A percentile compares a stretch with the other conserved stretches of the same genome.
phyloP scores from a whole-genome alignment of 2,797 vertebrate species.

The Geotrypetes seraphini region DNA sequence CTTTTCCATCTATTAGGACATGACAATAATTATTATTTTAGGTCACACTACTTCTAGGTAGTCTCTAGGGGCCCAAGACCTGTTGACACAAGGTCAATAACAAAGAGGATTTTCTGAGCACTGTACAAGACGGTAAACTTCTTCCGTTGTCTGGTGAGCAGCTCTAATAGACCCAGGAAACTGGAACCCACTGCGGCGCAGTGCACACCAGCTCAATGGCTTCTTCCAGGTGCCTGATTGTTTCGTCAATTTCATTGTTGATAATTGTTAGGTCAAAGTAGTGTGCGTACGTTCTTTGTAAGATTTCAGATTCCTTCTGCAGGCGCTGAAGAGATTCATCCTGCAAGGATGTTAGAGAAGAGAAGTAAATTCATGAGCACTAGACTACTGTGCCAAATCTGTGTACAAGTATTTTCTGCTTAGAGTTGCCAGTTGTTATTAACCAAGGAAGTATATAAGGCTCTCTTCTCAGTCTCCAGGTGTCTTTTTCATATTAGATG shows the following conservation, averaged over 20 bases:
- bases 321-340: constrained; percentile 95
- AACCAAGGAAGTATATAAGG: too few species aligned
- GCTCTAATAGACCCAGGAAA: constrained; percentile 96
- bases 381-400: too few species aligned
- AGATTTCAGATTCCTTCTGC: constrained; percentile 95
- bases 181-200: constrained; percentile 91
- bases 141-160: constrained; percentile 33
- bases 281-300: constrained; percentile 95
- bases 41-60: constrained; percentile 86
- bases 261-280: constrained; percentile 98
- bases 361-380: too few species aligned
- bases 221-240: constrained; percentile 94
- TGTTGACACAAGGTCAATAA: constrained; percentile 65
- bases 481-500: too few species aligned
- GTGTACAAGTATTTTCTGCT: too few species aligned
- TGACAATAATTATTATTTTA: constrained; percentile 89
- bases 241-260: constrained; percentile 98
- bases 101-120: constrained; percentile 62
- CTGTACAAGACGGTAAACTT: constrained; percentile 55
- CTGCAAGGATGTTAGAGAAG: constrained; percentile 30
- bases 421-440: too few species aligned
- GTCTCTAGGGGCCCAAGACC: constrained; percentile 75
- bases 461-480: too few species aligned
- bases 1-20: constrained; percentile 89
- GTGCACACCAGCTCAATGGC: constrained; percentile 91